Evolutionary conservation across 2,797 vertebrate genomes (phyloP).

Genomic region (Hydrolagus colliei): DNA sequence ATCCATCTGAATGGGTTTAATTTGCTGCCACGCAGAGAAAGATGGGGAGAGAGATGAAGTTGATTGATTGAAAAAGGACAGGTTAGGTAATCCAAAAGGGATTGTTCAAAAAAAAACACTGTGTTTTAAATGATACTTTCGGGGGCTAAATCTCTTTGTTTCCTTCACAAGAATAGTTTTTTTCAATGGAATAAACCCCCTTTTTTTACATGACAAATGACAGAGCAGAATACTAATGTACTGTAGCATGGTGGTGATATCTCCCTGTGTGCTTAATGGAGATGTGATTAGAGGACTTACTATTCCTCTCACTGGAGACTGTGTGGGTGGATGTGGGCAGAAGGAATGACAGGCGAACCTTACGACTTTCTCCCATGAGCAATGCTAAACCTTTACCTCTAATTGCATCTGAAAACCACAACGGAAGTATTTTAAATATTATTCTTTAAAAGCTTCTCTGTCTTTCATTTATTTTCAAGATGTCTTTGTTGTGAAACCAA

Average conservation of each 20-base stretch:
- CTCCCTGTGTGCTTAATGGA: not conserved
- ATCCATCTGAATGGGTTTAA: no score
- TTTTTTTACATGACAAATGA: slow-evolving; percentile 20
- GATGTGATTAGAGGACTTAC: not conserved
- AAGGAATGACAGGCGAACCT: slow-evolving; percentile 9
- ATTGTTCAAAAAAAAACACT: not conserved
- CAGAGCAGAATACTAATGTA: not conserved
- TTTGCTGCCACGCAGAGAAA: no score
- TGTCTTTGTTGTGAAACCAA: not conserved
- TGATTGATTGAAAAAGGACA: not conserved
- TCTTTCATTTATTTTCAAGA: not conserved
- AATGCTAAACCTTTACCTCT: not conserved
- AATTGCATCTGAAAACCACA: not conserved
- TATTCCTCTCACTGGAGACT: slow-evolving; percentile 8
- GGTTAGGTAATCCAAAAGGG: not conserved
- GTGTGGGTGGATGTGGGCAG: slow-evolving; percentile 24
- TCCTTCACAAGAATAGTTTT: not conserved
- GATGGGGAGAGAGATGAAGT: no score
- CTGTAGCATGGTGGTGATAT: not conserved
- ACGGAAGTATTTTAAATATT: not conserved
- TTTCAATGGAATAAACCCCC: not conserved
- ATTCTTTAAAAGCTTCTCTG: not conserved
- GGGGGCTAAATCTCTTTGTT: slow-evolving; percentile 12
- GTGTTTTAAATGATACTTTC: not conserved
- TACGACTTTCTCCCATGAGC: slow-evolving; percentile 9